Conservation (phyloP, 1,140 invertebrate species). For the Musca domestica region DNA sequence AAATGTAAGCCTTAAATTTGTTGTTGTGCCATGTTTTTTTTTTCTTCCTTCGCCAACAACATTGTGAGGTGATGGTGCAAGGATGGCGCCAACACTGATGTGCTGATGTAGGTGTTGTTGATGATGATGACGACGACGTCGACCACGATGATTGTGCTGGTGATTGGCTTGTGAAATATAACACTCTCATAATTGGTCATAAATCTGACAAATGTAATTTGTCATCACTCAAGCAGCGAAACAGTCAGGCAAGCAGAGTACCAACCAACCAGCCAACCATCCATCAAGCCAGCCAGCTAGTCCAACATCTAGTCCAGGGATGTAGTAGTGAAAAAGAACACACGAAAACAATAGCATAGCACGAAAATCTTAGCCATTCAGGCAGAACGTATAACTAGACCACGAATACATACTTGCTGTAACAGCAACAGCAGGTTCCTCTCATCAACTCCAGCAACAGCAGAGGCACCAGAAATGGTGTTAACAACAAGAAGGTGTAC, state of each 20-base stretch:
- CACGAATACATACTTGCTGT: slow-evolving; percentile 10
- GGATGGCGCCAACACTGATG: background rate
- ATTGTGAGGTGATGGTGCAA: slow-evolving; percentile 4
- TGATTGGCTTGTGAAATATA: slow-evolving; percentile 36
- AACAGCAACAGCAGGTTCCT: slow-evolving; percentile 2
- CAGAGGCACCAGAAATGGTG: background rate
- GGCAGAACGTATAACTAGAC: background rate
- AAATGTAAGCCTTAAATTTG: slow-evolving; percentile 16
- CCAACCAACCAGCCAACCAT: no score
- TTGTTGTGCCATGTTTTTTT: no score
- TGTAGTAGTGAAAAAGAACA: no score
- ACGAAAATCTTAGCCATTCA: slow-evolving; percentile 33
- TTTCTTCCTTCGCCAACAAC: background rate
- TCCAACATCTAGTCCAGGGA: no score
- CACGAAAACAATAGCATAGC: slow-evolving; percentile 11
- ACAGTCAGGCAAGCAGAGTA: background rate
- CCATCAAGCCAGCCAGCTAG: no score
- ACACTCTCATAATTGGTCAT: slow-evolving; percentile 55
- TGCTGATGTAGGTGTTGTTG: background rate
- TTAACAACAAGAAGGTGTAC: no score
- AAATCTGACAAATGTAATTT: slow-evolving; percentile 55
- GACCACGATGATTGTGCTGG: background rate
- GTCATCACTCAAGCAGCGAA: slow-evolving; percentile 50
- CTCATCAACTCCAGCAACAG: background rate
- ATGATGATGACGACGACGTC: no score